Evolutionary conservation across 2,113 vertebrate genomes (phyloP).

Genomic region (Lipotes vexillifer): DNA sequence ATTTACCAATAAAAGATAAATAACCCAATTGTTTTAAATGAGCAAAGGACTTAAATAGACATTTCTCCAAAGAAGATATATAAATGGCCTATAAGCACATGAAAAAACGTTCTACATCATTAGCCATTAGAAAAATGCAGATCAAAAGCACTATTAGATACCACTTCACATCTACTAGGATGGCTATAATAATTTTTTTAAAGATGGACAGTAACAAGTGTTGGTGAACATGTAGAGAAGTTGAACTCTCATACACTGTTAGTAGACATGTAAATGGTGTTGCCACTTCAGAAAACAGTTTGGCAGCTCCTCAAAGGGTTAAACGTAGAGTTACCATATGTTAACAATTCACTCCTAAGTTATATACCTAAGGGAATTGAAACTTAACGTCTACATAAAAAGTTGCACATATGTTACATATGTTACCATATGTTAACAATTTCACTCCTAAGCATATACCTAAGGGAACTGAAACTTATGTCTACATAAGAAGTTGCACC

Average conservation of each 20-base stretch:
- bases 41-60: not conserved
- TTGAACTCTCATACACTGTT: not conserved
- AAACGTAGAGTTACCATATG: not conserved
- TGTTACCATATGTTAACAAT: too few species aligned
- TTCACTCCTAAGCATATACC: not conserved
- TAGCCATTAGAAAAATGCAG: not conserved
- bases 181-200: not conserved
- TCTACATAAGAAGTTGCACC: not conserved
- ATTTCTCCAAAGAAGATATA: not conserved
- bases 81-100: not conserved
- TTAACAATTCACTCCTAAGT: not conserved
- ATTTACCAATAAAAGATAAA: not conserved
- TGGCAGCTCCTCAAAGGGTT: not conserved
- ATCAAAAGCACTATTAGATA: not conserved
- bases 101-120: not conserved
- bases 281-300: not conserved
- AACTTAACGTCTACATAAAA: not conserved
- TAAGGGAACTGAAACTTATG: not conserved
- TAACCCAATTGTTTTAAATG: not conserved
- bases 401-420: too few species aligned
- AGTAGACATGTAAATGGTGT: not conserved
- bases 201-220: not conserved
- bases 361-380: not conserved
- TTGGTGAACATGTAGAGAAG: not conserved
- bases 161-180: not conserved